phyloP scores from a whole-genome alignment of 2,888 invertebrate species.

The Hypercompe scribonia region DNA sequence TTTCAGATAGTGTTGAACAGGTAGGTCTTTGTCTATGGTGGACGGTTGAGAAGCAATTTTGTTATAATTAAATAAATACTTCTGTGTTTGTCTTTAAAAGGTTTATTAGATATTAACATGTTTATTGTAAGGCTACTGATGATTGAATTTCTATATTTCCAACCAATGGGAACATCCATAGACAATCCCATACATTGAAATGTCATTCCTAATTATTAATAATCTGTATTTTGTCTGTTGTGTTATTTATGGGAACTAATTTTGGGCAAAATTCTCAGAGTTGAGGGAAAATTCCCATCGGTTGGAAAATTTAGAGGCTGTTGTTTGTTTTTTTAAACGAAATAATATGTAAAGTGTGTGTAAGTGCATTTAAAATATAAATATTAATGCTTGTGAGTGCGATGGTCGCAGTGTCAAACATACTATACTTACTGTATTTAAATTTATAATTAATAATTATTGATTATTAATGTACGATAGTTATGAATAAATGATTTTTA shows the following conservation, averaged over 20 bases:
- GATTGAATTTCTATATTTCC: slow-evolving; percentile 11
- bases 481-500: slow-evolving; percentile 86
- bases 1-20: background rate
- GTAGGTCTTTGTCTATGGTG: background rate
- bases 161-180: slow-evolving; percentile 25
- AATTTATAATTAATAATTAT: slow-evolving; percentile 75
- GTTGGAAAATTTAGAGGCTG: slow-evolving; percentile 15
- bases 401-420: slow-evolving; percentile 74
- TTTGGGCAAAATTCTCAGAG: background rate
- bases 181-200: slow-evolving; percentile 36
- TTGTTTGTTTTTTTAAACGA: slow-evolving; percentile 22
- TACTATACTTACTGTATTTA: slow-evolving; percentile 78
- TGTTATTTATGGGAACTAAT: slow-evolving; percentile 27
- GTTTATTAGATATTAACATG: slow-evolving; percentile 4
- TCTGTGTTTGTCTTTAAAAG: background rate
- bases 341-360: slow-evolving; percentile 37
- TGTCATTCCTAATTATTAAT: slow-evolving; percentile 31
- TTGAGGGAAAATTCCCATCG: slow-evolving; percentile 6
- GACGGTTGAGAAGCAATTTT: slow-evolving; percentile 1
- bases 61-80: slow-evolving; percentile 1
- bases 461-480: slow-evolving; percentile 84
- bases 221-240: slow-evolving; percentile 18
- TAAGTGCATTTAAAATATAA: slow-evolving; percentile 74
- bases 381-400: slow-evolving; percentile 69
- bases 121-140: slow-evolving; percentile 12